Evolutionary conservation across 2,113 vertebrate genomes (phyloP), one percentile per base, ranked within the genome.

Genomic region (Macquaria ambigua): DNA sequence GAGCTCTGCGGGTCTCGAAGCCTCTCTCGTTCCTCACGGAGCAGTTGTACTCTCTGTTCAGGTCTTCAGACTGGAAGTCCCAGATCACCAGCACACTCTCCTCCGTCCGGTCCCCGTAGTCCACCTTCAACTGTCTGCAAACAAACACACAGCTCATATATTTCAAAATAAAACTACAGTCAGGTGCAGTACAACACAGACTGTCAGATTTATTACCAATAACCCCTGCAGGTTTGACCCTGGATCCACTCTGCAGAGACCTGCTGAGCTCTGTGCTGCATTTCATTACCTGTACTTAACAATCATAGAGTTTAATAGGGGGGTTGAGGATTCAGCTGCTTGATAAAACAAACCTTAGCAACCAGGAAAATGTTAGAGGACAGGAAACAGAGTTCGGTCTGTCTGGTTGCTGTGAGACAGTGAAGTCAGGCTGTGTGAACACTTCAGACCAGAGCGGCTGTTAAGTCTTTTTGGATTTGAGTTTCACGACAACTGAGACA

Each of bases 11-110:
- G 10, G 87, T 91, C 6, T 56, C 12, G 1, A 7, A 76, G n/a
- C 92, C 92, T 4, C 0, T 0, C 0, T 2, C 0, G 74, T 95
- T 95, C 69, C 1, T 81, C 73, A 88, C 89, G 0, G 90, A 92
- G 77, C 94, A 95, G 83, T 86, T 86, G 7, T 55, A 91, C 41
- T 89, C 76, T 0, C 46, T 21, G 12, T 55, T 63, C 81, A 95
- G 56, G 74, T 95, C 94, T 1, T 81, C 62, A 0, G 74, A 11
- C 62, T 31, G 77, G 46, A 95, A 80, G 74, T 93, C 68, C 48
- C 79, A 18, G 68, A 95, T 87, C 79, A 89, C 1, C 78, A 95
- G 80, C 6, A 66, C 58, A 9, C 46, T 90, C 78, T 88, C 81
- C 72, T 63, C 43, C 0, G 6, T 81, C 11, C 41, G 73, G 69